Evolutionary conservation across 2,888 invertebrate species (phyloP), one percentile per base, ranked within the genome.

Genomic region (Mesochorus sp.): DNA sequence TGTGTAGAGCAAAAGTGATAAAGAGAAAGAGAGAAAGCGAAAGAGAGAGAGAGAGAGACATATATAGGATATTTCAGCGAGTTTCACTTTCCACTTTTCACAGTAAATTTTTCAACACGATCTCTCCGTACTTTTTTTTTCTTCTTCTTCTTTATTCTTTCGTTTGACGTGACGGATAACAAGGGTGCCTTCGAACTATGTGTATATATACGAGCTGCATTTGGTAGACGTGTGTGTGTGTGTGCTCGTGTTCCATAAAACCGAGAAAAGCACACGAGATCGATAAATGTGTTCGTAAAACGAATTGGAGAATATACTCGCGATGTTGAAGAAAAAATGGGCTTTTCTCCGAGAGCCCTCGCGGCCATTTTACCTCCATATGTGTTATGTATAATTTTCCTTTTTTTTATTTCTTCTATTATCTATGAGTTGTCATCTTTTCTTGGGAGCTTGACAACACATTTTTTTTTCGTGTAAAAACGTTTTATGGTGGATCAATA

Each of bases 241-340:
- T n/a, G n/a, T n/a, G n/a, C n/a, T n/a, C n/a, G n/a, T n/a, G n/a
- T n/a, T n/a, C n/a, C 37, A 21, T 2, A 24, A 34, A 24, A 34
- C 28, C 55, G 66, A 64, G 66, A 57, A 73, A 42, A 67, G 57
- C 66, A 49, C 66, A 49, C 24, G 57, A 21, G 73, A 73, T 66
- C 73, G 64, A 73, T 73, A 66, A 57, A 57, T 21, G 39, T 53
- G 42, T 17, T 51, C 42, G 19, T 51, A 62, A 72, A 51, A 64
- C 17, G 24, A 47, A 68, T 57, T 47, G 47, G 47, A 57, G 34
- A 26, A 57, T 59, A 61, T n/a, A 47, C 24, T 24, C 34, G 39
- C 47, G 14, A 28, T 4, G 31, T 49, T 51, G 49, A 55, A 5
- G 44, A 8, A 57, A 34, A 68, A n/a, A n/a, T n/a, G 31, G 28